Evolutionary conservation across 1,140 invertebrate species (phyloP), one percentile per base, ranked within the genome.

Genomic region (Cydia splendana): DNA sequence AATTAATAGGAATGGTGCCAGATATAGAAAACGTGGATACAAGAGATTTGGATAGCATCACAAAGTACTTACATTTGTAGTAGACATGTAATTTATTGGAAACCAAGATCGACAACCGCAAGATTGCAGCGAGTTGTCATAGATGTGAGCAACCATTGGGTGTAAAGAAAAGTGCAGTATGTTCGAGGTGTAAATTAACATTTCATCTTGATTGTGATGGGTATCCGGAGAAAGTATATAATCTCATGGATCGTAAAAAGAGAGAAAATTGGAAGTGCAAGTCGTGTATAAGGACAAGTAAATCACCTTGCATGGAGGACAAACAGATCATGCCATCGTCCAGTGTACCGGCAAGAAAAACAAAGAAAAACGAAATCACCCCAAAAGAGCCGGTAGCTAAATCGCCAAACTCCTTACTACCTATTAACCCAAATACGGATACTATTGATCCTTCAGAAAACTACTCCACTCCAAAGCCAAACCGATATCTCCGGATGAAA

Each of bases 181-280:
- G 51, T 53, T 15, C 51, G 15, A n/a, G 4, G 4, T 53, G 51
- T 53, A 53, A 53, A 53, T 53, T n/a, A 15, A 53, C n/a, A 53
- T 53, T 53, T 18, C 51, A 53, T 15, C 15, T 53, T n/a, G 51
- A 53, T 6, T 53, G 51, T 18, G 51, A 53, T n/a, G 51, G 51
- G 1, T 53, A 53, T 15, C 6, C 51, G 6, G 51, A 53, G 13
- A 53, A 53, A 53, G 1, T 53, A 53, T 53, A 53, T 53, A 53
- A 53, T 53, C 6, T 53, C 10, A 15, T 53, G 51, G 51, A 53
- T n/a, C 1, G 51, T 1, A 18, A 53, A 53, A 53, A 53, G 15
- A 53, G n/a, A 53, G 51, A 53, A 53, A 53, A 53, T 53, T 53
- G 51, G 51, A 53, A 53, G 15, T 53, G 51, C 51, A 53, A 53